phyloP scores from a whole-genome alignment of 1,140 invertebrate species.

The Drosophila equinoxialis region DNA sequence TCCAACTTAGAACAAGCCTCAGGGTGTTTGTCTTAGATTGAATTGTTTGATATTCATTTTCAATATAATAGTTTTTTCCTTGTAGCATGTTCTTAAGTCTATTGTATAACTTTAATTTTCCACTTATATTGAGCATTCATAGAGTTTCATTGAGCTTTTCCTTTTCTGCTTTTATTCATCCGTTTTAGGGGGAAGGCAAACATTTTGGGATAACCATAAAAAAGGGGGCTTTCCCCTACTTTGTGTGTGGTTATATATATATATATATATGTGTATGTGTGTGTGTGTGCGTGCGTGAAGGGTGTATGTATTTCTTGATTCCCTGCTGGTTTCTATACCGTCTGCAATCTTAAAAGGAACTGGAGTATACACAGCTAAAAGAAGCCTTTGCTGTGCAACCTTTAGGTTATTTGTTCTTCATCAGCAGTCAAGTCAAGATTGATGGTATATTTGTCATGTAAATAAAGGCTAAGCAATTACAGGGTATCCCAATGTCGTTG shows the following conservation, averaged over 20 bases:
- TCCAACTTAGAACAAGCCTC: too few species aligned
- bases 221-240: slow-evolving; percentile 42
- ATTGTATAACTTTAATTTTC: slow-evolving; percentile 13
- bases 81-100: not conserved
- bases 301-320: slow-evolving; percentile 21
- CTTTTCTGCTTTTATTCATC: slow-evolving; percentile 24
- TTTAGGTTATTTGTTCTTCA: too few species aligned
- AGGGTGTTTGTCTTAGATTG: not conserved
- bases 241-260: not conserved
- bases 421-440: too few species aligned
- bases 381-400: slow-evolving; percentile 57
- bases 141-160: slow-evolving; percentile 36
- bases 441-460: too few species aligned
- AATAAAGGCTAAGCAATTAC: slow-evolving; percentile 19
- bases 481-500: slow-evolving; percentile 61
- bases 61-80: not conserved
- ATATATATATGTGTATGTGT: too few species aligned
- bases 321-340: slow-evolving; percentile 5
- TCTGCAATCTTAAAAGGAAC: not conserved
- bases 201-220: slow-evolving; percentile 65
- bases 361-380: slow-evolving; percentile 32
- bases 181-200: not conserved
- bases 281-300: not conserved
- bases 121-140: slow-evolving; percentile 9
- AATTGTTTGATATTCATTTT: not conserved